Evolutionary conservation across 2,888 invertebrate genomes (phyloP).

Genomic region (Microplitis deprimator): DNA sequence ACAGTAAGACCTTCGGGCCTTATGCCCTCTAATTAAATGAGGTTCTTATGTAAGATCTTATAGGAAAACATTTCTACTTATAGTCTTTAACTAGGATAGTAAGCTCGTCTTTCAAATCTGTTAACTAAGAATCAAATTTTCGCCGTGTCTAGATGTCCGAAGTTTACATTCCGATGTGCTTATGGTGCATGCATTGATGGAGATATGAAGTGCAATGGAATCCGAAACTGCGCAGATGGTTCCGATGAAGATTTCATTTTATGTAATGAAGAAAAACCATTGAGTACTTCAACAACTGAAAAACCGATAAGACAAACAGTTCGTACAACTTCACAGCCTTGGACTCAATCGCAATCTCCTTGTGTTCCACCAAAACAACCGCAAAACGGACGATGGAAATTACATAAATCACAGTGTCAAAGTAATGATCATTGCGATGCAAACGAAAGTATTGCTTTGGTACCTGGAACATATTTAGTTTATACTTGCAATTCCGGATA

Average conservation of each 20-base stretch:
- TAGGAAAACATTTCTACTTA: too few species aligned
- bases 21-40: too few species aligned
- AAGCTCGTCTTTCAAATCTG: not conserved
- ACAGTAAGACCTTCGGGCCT: too few species aligned
- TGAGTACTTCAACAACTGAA: not conserved
- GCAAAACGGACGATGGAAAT: conserved; percentile 58
- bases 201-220: conserved; percentile 64
- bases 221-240: conserved; percentile 67
- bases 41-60: too few species aligned
- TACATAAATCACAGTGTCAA: conserved; percentile 57
- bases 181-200: conserved; percentile 71
- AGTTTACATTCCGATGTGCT: conserved; percentile 64
- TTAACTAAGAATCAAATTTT: not conserved
- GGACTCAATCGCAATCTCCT: conserved; percentile 19
- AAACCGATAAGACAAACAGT: not conserved
- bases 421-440: conserved; percentile 53
- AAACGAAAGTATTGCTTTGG: conserved; percentile 43
- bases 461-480: conserved; percentile 59
- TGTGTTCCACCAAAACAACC: conserved; percentile 60
- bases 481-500: conserved; percentile 62
- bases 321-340: conserved; percentile 5
- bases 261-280: conserved; percentile 44
- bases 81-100: not conserved
- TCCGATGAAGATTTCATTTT: conserved; percentile 66
- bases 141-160: conserved; percentile 61